Evolutionary conservation across 2,797 vertebrate genomes (phyloP), one percentile per base, ranked within the genome.

Genomic region (Alauda arvensis): DNA sequence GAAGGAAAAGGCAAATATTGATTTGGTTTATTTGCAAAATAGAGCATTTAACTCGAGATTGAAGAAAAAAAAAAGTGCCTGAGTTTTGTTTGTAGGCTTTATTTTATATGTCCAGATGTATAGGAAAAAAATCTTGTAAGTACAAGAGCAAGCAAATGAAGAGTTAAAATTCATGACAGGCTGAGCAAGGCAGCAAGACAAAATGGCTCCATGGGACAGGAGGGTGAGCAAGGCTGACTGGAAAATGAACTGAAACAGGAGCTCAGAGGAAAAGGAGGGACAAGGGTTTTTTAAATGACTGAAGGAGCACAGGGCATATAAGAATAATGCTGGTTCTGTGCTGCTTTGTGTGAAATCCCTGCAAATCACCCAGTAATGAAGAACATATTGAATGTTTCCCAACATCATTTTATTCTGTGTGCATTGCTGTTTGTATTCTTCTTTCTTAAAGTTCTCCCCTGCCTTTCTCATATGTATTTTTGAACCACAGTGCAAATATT

Each of bases 401-500:
- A 46, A 71, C 49, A 51, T 76, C 10, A 7, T 87, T 84, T 93
- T 74, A 79, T 59, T 55, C 72, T 77, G 59, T 10, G 1, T 77
- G 82, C 37, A 18, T 77, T 94, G 89, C 56, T 72, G 33, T 92
- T 77, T 90, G 82, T 87, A 53, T 88, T 89, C 87, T 66, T 65
- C 43, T 83, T 89, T 82, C 88, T 77, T 74, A 59, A 77, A 86
- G 85, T 77, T 85, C 56, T 77, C 77, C 71, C 59, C 72, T 92
- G 89, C 51, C 85, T 78, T 70, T 91, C 63, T 88, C 59, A 12
- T 80, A 29, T 29, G 69, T 90, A 19, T 89, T 88, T 94, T 93
- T 86, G 89, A 94, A 85, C 40, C 45, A 5, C 81, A 88, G 66
- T 67, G 72, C 89, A 95, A 96, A 96, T 95, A 93, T 93, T 96